These are phyloP conservation scores for Erithacus rubecula DNA, from an alignment of 2,797 vertebrate species.

Conservation along the genomic window DNA sequence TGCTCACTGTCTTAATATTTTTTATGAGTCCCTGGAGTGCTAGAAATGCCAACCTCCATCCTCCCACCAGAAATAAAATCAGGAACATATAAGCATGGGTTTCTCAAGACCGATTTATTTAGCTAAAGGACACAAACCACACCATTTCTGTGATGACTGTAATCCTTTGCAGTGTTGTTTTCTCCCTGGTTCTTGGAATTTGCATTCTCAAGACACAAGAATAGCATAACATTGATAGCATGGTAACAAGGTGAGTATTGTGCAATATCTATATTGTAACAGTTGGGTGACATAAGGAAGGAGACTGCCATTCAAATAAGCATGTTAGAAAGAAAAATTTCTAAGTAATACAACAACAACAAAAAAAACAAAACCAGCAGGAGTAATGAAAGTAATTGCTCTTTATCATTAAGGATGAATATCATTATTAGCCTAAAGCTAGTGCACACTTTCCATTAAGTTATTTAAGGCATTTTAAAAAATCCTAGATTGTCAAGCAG, in stretches of 20 bases:
- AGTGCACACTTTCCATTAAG: not conserved
- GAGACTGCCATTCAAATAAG: not conserved
- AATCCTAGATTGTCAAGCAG: not conserved
- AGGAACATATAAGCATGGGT: not conserved
- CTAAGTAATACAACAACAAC: not conserved
- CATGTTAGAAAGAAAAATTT: not conserved
- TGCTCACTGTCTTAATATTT: not conserved
- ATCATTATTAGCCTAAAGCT: not conserved
- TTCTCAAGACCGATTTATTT: not conserved
- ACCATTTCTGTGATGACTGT: not conserved
- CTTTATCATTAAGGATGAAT: not conserved
- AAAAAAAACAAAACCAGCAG: not conserved
- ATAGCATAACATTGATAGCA: not conserved
- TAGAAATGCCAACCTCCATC: not conserved
- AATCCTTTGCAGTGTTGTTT: not conserved
- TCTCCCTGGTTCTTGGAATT: not conserved
- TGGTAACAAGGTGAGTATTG: not conserved
- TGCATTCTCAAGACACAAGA: not conserved
- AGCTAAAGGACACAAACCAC: not conserved
- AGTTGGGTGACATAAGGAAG: not conserved
- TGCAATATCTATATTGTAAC: not conserved
- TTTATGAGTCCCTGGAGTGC: not conserved
- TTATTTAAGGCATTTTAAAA: not conserved
- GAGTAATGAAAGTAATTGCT: not conserved
- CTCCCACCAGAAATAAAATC: not conserved